Percentiles rank a stretch among this genome's conserved stretches.
Conservation (phyloP, 2,113 vertebrate species). For the Halcyon senegalensis region DNA sequence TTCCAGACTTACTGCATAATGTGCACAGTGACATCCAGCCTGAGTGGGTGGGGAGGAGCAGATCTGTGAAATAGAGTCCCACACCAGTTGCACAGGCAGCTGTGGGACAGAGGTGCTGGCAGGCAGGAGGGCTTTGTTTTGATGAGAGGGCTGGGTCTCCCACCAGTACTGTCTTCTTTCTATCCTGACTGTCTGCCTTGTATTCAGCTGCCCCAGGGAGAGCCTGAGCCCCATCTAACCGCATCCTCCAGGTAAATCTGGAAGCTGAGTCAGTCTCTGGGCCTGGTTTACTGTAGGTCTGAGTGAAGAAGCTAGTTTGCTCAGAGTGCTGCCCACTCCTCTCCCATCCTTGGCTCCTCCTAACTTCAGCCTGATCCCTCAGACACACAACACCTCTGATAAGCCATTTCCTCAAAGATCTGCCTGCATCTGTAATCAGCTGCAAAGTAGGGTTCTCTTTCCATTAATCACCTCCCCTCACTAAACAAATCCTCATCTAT, state of each 20-base stretch:
- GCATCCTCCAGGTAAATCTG: background rate
- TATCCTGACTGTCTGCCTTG: background rate
- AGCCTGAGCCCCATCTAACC: background rate
- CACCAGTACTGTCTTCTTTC: background rate
- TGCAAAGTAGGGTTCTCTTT: background rate
- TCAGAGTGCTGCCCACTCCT: background rate
- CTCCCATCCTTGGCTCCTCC: background rate
- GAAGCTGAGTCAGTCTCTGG: background rate
- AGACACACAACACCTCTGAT: background rate
- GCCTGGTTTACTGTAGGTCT: background rate
- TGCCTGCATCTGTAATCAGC: background rate
- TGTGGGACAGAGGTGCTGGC: background rate
- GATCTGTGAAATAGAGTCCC: background rate
- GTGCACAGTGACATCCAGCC: background rate
- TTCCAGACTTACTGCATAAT: background rate
- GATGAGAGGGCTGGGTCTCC: background rate
- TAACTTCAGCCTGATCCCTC: background rate
- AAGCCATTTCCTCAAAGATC: background rate
- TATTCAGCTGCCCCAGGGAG: background rate
- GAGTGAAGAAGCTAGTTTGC: background rate
- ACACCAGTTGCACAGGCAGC: background rate
- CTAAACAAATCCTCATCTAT: background rate
- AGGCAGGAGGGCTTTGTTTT: background rate
- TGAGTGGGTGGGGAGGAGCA: background rate
- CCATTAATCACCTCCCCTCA: background rate